A percentile compares a stretch with the other conserved stretches of the same genome.
These are phyloP conservation scores for Stratiomys singularior DNA, from an alignment of 2,888 invertebrate genomes.

Conservation along the genomic window DNA sequence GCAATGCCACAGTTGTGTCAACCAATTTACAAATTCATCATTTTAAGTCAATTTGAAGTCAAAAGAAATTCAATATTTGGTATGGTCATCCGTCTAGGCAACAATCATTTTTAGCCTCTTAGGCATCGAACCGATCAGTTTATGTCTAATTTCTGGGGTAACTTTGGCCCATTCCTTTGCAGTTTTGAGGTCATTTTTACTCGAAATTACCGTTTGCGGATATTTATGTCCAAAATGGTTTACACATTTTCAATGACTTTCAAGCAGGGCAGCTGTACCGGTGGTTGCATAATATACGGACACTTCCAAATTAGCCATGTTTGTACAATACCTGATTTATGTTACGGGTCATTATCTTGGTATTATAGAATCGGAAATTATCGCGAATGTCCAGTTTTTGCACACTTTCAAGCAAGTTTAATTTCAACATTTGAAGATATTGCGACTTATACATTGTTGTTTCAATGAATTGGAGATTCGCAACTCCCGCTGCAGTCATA, in stretches of 20 bases:
- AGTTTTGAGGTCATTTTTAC: not conserved
- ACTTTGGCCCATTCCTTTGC: not conserved
- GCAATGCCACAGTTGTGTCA: not conserved
- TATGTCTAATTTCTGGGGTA: not conserved
- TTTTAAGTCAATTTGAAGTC: not conserved
- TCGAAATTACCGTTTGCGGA: not conserved
- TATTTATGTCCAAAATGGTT: not conserved
- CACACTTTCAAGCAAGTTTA: not conserved
- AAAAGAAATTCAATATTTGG: not conserved
- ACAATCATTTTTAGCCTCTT: not conserved
- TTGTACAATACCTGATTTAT: slow-evolving; percentile 11
- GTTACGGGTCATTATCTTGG: slow-evolving; percentile 5
- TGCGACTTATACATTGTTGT: slow-evolving; percentile 10
- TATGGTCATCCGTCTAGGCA: not conserved
- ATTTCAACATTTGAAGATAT: slow-evolving; percentile 13
- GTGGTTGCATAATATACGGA: not conserved
- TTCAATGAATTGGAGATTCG: slow-evolving; percentile 14
- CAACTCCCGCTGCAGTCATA: not conserved
- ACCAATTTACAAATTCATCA: not conserved
- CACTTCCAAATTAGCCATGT: slow-evolving; percentile 1
- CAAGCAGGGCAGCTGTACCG: not conserved
- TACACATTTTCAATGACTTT: not conserved
- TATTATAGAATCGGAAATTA: slow-evolving; percentile 5
- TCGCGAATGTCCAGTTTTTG: slow-evolving; percentile 12
- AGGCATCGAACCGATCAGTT: not conserved